A percentile compares a stretch with the other conserved stretches of the same genome.
These are phyloP conservation scores for Vanessa cardui DNA, from an alignment of 2,888 invertebrate genomes.

Conservation along the genomic window DNA sequence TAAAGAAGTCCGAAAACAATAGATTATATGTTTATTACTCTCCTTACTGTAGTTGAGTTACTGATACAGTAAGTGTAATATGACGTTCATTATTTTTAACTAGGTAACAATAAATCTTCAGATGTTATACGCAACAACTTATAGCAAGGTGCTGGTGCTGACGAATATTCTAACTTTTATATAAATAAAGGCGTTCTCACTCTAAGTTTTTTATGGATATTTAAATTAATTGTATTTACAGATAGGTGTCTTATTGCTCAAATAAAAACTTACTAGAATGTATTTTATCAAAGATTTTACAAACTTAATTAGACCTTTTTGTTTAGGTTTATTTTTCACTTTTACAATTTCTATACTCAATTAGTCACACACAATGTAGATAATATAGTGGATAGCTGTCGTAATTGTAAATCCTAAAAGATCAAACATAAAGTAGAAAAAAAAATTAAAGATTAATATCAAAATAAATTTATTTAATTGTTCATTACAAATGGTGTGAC, in stretches of 20 bases:
- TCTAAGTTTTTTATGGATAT: not conserved
- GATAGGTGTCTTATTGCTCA: not conserved
- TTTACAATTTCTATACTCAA: slow-evolving; percentile 14
- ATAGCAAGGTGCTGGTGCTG: slow-evolving; percentile 12
- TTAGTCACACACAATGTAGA: slow-evolving; percentile 10
- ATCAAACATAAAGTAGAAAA: not conserved
- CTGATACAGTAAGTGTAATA: not conserved
- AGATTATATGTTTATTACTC: not conserved
- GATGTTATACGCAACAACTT: slow-evolving; percentile 21
- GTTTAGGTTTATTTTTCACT: slow-evolving; percentile 30
- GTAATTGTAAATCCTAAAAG: not conserved
- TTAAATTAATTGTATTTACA: not conserved
- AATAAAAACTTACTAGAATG: slow-evolving; percentile 14
- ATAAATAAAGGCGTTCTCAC: slow-evolving; percentile 3
- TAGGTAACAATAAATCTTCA: not conserved
- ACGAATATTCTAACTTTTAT: slow-evolving; percentile 21
- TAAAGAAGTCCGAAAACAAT: not conserved
- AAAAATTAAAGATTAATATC: not conserved
- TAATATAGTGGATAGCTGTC: slow-evolving; percentile 32
- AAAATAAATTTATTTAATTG: not conserved
- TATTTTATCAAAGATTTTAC: slow-evolving; percentile 9
- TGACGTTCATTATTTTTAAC: not conserved
- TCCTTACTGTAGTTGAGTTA: not conserved
- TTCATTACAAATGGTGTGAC: no score
- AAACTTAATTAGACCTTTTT: slow-evolving; percentile 31